Evolutionary conservation across 2,113 vertebrate genomes (phyloP), one percentile per base, ranked within the genome.

Genomic region (Mirounga angustirostris): DNA sequence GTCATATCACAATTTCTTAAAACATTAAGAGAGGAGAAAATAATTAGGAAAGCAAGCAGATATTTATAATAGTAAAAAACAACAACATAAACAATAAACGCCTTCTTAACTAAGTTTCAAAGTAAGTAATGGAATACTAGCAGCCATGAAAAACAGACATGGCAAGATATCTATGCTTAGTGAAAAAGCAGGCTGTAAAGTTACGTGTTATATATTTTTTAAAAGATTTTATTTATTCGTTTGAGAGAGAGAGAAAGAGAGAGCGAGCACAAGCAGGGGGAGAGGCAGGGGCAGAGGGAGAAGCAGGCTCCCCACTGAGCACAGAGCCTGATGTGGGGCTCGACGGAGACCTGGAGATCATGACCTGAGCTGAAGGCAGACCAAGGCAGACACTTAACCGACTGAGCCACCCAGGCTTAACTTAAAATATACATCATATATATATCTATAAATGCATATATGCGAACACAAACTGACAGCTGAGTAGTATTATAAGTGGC

Each of bases 391-490:
- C 46, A 46, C 46, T 46, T 46, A 46, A 46, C 46, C 46, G 46
- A 46, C 46, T 46, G 46, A 46, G 46, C 46, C 46, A 46, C 46
- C 7, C 46, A 46, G 46, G 46, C 46, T 46, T 46, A 46, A 93
- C 79, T 73, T 76, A 67, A 91, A 87, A 87, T 58, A 84, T 18
- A 40, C 40, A 58, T 76, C 19, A 88, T 67, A 21, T 12, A 71
- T 28, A 87, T n/a, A 79, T 40, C 56, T 73, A 18, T 33, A 63
- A 28, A 54, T 30, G 1, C 43, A 43, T 7, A 46, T 15, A 50
- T 30, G 56, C 71, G 54, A 89, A 89, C 63, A 95, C 40, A 61
- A 85, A 95, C 71, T 65, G 46, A 85, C 6, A 96, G 11, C 78
- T 36, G 43, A 95, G 69, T 21, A 65, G 73, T 65, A 73, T 79